These are phyloP conservation scores for Cistogaster globosa DNA, from an alignment of 2,888 invertebrate genomes.

Conservation along the genomic window DNA sequence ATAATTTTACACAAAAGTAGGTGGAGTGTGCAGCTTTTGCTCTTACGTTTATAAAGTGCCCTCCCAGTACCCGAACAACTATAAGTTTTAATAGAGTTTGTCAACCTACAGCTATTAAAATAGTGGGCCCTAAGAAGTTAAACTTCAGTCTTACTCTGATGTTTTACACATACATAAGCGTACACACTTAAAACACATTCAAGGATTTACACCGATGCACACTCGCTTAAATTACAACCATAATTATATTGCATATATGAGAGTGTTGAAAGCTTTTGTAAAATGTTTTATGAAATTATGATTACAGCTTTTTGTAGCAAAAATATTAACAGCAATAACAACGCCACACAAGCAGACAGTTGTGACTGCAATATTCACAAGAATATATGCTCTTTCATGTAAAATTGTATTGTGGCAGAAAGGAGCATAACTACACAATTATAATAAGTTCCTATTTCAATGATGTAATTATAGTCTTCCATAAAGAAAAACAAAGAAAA, in stretches of 20 bases:
- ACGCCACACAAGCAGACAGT: background rate
- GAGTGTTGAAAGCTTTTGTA: slow-evolving; percentile 78
- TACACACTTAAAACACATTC: background rate
- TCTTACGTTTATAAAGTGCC: too few relatives aligned
- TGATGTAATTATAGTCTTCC: background rate
- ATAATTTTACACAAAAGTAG: too few relatives aligned
- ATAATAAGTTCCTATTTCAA: background rate
- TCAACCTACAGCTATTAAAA: too few relatives aligned
- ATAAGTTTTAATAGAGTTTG: too few relatives aligned
- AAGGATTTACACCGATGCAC: too few relatives aligned
- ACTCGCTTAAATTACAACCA: background rate
- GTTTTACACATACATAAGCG: background rate
- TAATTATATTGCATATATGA: background rate
- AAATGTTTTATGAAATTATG: slow-evolving; percentile 81
- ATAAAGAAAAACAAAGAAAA: background rate
- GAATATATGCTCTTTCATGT: background rate
- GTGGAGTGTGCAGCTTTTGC: too few relatives aligned
- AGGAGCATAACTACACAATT: background rate
- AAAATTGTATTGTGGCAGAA: background rate
- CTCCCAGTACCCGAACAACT: too few relatives aligned
- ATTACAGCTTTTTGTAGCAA: slow-evolving; percentile 75
- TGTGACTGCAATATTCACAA: background rate
- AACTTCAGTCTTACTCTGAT: too few relatives aligned
- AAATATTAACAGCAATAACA: background rate
- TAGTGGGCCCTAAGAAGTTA: too few relatives aligned